phyloP scores from a whole-genome alignment of 2,797 vertebrate genomes.

The Delichon dasypus region DNA sequence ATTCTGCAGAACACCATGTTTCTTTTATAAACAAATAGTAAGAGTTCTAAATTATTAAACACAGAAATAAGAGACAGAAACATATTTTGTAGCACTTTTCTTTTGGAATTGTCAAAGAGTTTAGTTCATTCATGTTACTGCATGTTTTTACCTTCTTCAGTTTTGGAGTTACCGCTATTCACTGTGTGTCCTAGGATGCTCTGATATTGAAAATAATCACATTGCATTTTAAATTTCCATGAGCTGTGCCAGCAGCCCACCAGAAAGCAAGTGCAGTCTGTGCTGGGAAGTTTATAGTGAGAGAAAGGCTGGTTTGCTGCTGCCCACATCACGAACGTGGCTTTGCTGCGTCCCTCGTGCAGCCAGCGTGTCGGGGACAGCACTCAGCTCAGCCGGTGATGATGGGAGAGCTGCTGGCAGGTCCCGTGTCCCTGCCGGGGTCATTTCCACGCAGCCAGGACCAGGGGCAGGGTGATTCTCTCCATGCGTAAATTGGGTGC shows the following conservation, averaged over 20 bases:
- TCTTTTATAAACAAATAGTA: constrained; percentile 37
- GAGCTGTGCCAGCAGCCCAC: neutral
- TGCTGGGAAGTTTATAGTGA: neutral
- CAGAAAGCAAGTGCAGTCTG: neutral
- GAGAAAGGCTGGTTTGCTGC: neutral
- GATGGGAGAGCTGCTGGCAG: neutral
- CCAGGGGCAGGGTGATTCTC: neutral
- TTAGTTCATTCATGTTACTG: neutral
- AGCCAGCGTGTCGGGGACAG: too few relatives aligned
- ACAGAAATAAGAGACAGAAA: neutral
- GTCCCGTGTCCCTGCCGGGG: neutral
- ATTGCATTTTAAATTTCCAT: neutral
- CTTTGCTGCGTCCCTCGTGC: neutral
- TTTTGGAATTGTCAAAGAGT: neutral
- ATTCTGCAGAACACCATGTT: constrained; percentile 26
- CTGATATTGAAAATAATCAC: neutral
- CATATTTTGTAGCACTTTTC: neutral
- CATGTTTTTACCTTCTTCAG: neutral
- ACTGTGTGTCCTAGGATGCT: neutral
- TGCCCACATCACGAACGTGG: neutral
- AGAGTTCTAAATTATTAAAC: constrained; percentile 53
- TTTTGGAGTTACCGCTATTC: neutral
- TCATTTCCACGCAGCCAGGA: neutral
- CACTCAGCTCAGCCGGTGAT: too few relatives aligned
- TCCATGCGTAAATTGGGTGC: neutral